Conservation (phyloP, 1,140 invertebrate genomes). For the Hyposmocoma kahamanoa region DNA sequence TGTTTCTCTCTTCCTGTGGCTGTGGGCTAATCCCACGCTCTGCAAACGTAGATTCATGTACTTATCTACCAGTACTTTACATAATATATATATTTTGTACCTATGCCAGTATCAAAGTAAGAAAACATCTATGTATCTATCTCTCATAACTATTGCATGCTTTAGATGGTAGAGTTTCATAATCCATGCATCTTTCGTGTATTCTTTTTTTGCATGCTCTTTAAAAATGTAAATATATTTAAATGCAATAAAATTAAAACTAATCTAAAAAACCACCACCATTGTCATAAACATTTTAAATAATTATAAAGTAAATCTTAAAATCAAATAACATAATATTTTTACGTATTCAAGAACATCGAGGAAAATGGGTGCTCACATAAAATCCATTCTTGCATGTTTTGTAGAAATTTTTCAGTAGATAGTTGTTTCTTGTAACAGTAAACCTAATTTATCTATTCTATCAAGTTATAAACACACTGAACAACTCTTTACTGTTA, state of each 20-base stretch:
- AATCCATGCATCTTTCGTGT: slow-evolving; percentile 4
- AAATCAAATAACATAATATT: too few species aligned
- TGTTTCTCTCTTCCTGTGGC: slow-evolving; percentile 75
- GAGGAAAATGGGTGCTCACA: too few species aligned
- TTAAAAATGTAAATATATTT: too few species aligned
- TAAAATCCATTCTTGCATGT: neutral
- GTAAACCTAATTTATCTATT: neutral
- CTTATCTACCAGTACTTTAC: slow-evolving; percentile 21
- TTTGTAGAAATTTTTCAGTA: neutral
- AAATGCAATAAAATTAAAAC: too few species aligned
- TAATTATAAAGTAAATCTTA: too few species aligned
- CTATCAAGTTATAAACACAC: too few species aligned
- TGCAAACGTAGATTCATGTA: slow-evolving; percentile 40
- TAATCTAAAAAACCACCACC: too few species aligned
- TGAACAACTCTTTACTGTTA: too few species aligned
- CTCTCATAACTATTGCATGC: slow-evolving; percentile 7
- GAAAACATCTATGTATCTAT: too few species aligned
- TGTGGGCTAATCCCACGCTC: slow-evolving; percentile 61
- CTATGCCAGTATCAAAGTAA: too few species aligned
- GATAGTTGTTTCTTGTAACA: neutral
- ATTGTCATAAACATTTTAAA: too few species aligned
- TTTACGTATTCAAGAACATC: too few species aligned
- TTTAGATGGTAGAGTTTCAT: slow-evolving; percentile 11
- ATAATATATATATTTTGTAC: slow-evolving; percentile 11
- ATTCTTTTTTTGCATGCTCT: slow-evolving; percentile 12